A percentile compares a stretch with the other conserved stretches of the same genome.
Conservation (phyloP, 2,797 vertebrate genomes). For the Sebastes ruberrimus region DNA sequence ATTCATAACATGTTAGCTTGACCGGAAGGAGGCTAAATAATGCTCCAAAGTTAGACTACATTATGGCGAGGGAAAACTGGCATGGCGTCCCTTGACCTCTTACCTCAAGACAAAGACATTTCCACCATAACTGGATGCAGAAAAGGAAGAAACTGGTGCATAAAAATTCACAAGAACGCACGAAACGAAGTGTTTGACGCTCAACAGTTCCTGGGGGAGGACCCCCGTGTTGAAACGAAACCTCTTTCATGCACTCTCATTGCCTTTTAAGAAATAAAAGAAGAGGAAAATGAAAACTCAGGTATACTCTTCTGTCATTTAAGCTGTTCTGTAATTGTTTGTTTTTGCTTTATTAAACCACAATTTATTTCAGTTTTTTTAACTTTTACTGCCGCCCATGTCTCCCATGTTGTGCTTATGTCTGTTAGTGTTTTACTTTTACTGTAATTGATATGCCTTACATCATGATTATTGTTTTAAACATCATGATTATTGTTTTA, state of each 20-base stretch:
- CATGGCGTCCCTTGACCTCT: too few species aligned
- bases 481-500: background rate
- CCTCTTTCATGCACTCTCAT: background rate
- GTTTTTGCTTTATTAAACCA: background rate
- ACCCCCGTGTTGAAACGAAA: too few species aligned
- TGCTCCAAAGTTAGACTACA: too few species aligned
- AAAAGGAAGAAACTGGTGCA: too few species aligned
- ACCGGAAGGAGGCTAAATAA: too few species aligned
- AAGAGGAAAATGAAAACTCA: background rate
- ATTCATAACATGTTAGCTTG: too few species aligned
- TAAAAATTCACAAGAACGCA: too few species aligned
- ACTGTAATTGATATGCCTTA: background rate
- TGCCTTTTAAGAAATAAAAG: background rate
- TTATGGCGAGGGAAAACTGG: too few species aligned
- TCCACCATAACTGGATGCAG: too few species aligned
- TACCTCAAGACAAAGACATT: too few species aligned
- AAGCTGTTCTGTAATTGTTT: background rate
- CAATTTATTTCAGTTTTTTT: background rate
- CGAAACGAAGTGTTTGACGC: too few species aligned
- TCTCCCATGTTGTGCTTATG: background rate
- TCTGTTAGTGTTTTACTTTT: background rate
- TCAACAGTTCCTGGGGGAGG: too few species aligned
- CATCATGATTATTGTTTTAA: background rate
- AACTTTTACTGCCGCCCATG: background rate
- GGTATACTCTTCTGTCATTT: background rate